phyloP scores from a whole-genome alignment of 2,797 vertebrate species.

The Neoniphon sammara region DNA sequence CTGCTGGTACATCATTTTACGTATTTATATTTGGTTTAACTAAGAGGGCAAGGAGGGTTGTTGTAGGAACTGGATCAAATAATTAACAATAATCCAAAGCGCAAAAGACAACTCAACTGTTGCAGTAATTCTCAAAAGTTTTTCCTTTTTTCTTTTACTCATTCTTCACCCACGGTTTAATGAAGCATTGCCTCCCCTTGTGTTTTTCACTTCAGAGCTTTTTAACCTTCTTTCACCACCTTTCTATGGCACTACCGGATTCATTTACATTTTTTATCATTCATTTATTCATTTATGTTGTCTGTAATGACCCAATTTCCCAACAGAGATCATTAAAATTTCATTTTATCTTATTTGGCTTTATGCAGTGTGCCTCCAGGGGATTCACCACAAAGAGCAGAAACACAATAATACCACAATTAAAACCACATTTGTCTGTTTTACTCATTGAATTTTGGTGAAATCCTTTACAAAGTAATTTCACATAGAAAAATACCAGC shows the following conservation, averaged over 20 bases:
- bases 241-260: no score
- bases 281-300: no score
- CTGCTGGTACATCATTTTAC: neutral
- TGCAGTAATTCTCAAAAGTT: no score
- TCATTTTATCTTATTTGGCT: neutral
- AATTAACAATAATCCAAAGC: neutral
- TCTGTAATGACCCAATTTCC: no score
- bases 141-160: no score
- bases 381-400: conserved; percentile 7
- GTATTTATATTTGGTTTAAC: neutral
- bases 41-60: neutral
- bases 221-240: no score
- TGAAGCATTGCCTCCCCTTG: no score
- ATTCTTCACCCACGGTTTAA: no score
- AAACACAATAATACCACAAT: conserved; percentile 23
- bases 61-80: neutral
- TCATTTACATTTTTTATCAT: no score
- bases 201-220: no score
- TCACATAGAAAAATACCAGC: conserved; percentile 58
- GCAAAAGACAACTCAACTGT: neutral
- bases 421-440: conserved; percentile 22
- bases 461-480: conserved; percentile 49
- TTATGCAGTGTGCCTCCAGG: neutral
- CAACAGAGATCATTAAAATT: no score
- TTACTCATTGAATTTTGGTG: conserved; percentile 48